Evolutionary conservation across 1,140 invertebrate genomes (phyloP), one percentile per base, ranked within the genome.

Genomic region (Medauroidea extradentata): DNA sequence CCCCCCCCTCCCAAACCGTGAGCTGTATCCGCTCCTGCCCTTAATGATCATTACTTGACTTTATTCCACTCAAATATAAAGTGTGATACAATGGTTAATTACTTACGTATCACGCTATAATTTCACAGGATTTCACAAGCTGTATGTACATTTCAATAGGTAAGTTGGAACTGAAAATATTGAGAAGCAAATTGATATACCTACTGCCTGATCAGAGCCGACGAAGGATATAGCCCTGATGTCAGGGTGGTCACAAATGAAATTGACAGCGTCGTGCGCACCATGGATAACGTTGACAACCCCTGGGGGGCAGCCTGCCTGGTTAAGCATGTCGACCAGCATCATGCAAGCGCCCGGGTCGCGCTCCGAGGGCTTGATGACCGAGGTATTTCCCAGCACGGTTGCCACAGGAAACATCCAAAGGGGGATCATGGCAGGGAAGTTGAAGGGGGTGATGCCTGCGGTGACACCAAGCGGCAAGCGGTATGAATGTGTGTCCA

Each of bases 151-250:
- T 18, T 9, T 9, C 8, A 46, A 18, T 8, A 39, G 9, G n/a
- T 39, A 9, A 11, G n/a, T n/a, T n/a, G n/a, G 38, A n/a, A 39
- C 38, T 39, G 9, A 9, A 39, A 39, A 11, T 39, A 11, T 39
- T 39, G 3, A 46, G 9, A 46, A 46, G 23, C 23, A 13, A 50
- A 24, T n/a, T n/a, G n/a, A n/a, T n/a, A n/a, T 39, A 79, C 81
- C 80, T 78, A 90, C 89, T 61, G 96, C 97, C 66, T 84, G 83
- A 73, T 99, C 96, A 4, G 95, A 96, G 54, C 97, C 97, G 48
- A 99, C 97, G 75, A 99, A 99, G 3, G 96, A 99, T 43, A 99
- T 94, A 0, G 97, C 96, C 75, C 88, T 91, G 67, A 99, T 99
- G 65, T 92, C 91, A 3, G 93, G 93, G 72, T 97, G 82, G 74